Evolutionary conservation across 1,140 invertebrate genomes (phyloP).

Genomic region (Drosophila pseudoananassae): DNA sequence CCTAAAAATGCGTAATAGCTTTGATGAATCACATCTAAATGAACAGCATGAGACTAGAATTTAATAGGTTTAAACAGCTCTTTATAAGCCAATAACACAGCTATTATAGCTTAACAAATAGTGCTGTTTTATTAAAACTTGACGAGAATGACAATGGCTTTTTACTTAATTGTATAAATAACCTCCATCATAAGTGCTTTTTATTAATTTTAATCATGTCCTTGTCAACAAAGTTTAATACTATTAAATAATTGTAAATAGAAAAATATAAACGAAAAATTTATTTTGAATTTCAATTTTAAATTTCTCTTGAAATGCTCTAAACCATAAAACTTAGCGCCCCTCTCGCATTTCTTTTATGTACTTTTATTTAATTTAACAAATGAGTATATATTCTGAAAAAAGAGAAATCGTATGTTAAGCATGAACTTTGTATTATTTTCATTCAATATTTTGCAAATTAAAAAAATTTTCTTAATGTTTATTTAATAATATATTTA

Average conservation of each 20-base stretch:
- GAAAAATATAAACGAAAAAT: neutral
- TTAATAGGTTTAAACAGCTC: conserved; percentile 35
- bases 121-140: neutral
- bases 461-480: no score
- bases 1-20: conserved; percentile 29
- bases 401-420: no score
- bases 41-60: conserved; percentile 76
- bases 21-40: conserved; percentile 29
- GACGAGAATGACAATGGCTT: neutral
- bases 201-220: neutral
- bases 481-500: no score
- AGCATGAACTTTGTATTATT: no score
- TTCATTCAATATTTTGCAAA: no score
- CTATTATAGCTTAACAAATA: neutral
- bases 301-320: neutral
- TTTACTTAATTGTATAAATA: neutral
- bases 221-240: neutral
- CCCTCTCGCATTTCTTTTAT: no score
- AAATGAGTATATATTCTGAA: no score
- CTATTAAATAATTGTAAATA: no score
- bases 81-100: neutral
- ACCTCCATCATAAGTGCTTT: neutral
- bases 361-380: no score
- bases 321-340: no score
- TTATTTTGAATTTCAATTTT: neutral